Percentiles rank a stretch among this genome's conserved stretches.
Evolutionary conservation across 2,113 vertebrate species (phyloP).

Genomic region (Phodopus roborovskii): DNA sequence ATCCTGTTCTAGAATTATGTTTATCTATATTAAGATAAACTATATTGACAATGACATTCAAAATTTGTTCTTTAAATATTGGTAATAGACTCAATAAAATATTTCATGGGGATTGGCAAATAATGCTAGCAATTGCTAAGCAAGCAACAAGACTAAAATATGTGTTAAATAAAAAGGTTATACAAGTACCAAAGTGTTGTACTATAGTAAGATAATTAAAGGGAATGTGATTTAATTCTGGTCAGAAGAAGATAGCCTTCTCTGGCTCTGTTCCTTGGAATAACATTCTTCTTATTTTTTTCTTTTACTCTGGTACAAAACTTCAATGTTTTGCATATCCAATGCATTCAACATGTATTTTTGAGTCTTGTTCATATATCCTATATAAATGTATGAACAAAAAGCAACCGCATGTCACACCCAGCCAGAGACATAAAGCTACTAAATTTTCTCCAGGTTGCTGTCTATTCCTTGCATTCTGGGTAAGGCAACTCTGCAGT

Average conservation of each 20-base stretch:
- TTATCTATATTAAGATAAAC: neutral
- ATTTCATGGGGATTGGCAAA: neutral
- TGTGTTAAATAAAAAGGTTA: neutral
- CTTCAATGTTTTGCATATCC: too few relatives aligned
- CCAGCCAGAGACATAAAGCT: neutral
- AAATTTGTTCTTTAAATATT: neutral
- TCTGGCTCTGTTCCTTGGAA: neutral
- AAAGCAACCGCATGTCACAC: neutral
- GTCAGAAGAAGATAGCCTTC: neutral
- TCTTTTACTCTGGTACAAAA: too few relatives aligned
- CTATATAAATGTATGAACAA: neutral
- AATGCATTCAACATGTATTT: too few relatives aligned
- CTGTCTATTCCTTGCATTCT: neutral
- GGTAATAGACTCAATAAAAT: neutral
- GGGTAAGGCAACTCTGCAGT: neutral
- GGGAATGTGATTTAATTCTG: neutral
- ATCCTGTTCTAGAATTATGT: neutral
- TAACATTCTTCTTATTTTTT: too few relatives aligned
- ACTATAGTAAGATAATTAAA: neutral
- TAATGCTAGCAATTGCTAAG: neutral
- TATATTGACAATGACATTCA: neutral
- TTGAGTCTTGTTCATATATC: neutral
- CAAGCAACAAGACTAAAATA: conserved; percentile 45
- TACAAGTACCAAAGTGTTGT: neutral
- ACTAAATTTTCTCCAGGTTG: neutral